These are phyloP conservation scores for Turnix velox DNA, from an alignment of 2,113 vertebrate species.

Conservation along the genomic window DNA sequence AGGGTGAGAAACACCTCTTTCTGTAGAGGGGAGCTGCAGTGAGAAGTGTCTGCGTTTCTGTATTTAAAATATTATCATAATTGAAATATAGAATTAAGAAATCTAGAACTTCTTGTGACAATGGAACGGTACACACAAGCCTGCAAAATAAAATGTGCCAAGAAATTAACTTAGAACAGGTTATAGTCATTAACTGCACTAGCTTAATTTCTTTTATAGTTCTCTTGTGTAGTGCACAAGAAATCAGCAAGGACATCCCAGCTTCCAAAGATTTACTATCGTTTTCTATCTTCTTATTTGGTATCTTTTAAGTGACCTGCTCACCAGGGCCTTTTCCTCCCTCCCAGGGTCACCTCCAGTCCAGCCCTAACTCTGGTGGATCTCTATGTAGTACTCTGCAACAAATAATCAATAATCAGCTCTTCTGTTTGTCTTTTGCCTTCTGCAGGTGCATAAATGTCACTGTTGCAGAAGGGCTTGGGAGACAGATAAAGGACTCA, in stretches of 20 bases:
- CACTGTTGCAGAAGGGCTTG: not conserved
- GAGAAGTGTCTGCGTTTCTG: not conserved
- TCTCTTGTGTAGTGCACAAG: not conserved
- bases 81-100: not conserved
- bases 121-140: not conserved
- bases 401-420: not conserved
- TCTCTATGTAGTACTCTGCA: not conserved
- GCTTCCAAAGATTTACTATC: not conserved
- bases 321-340: not conserved
- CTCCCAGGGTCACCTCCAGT: not conserved
- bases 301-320: not conserved
- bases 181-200: not conserved
- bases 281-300: not conserved
- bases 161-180: not conserved
- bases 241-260: not conserved
- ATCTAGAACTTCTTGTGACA: not conserved
- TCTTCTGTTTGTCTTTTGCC: not conserved
- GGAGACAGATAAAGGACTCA: accelerated
- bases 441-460: not conserved
- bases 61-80: not conserved
- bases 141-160: not conserved
- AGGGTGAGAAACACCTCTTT: not conserved
- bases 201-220: not conserved
- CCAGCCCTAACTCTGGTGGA: accelerated
- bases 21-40: not conserved